Evolutionary conservation across 2,113 vertebrate species (phyloP).

Genomic region (Pavo muticus): DNA sequence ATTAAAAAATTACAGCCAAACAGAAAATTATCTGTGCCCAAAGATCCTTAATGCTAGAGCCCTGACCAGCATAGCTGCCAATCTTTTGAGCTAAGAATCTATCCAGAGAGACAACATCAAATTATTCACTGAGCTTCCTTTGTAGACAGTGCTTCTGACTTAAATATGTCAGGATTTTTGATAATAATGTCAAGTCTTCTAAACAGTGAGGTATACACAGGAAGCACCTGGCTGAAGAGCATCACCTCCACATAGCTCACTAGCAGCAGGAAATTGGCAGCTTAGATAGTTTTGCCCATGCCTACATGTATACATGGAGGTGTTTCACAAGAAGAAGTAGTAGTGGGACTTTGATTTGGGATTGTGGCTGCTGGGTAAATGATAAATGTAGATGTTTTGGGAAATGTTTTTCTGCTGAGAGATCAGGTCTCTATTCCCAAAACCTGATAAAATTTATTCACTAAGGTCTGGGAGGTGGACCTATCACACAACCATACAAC

Average conservation of each 20-base stretch:
- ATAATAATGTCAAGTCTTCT: not conserved
- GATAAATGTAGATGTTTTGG: not conserved
- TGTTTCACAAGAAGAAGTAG: not conserved
- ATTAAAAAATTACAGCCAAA: not conserved
- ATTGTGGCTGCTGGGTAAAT: not conserved
- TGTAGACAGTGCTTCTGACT: not conserved
- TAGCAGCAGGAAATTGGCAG: not conserved
- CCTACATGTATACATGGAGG: not conserved
- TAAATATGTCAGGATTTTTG: not conserved
- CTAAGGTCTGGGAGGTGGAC: rapidly evolving
- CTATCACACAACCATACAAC: rapidly evolving
- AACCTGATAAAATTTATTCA: not conserved
- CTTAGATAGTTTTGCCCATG: not conserved
- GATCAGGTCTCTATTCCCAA: not conserved
- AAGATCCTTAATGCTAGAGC: not conserved
- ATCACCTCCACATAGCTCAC: not conserved
- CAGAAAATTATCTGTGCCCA: rapidly evolving
- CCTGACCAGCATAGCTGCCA: not conserved
- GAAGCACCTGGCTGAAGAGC: not conserved
- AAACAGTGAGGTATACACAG: not conserved
- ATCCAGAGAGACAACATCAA: not conserved
- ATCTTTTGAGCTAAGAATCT: not conserved
- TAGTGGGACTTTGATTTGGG: not conserved
- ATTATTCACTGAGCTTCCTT: not conserved
- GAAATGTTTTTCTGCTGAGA: not conserved